Percentiles rank a stretch among this genome's conserved stretches.
Evolutionary conservation across 2,888 invertebrate genomes (phyloP).

Genomic region (Resseliella maxima): DNA sequence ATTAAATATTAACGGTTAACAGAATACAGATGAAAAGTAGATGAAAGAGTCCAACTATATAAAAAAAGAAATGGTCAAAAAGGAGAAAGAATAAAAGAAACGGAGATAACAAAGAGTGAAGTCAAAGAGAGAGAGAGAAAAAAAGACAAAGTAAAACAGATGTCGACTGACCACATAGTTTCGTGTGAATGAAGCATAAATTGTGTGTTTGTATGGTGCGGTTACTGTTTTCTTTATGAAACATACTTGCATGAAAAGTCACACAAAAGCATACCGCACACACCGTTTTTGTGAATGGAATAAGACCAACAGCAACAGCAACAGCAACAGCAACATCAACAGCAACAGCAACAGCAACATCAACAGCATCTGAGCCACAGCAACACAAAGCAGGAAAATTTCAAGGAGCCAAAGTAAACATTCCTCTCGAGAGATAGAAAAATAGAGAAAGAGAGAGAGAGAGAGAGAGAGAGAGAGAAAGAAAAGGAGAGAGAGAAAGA

Average conservation of each 20-base stretch:
- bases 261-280: slow-evolving; percentile 25
- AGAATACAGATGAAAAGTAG: background rate
- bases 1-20: slow-evolving; percentile 11
- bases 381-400: background rate
- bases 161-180: slow-evolving; percentile 29
- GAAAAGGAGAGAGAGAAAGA: too few species aligned
- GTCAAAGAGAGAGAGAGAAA: background rate
- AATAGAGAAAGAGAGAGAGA: too few species aligned
- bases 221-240: background rate
- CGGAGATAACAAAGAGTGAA: too few species aligned
- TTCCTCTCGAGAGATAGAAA: too few species aligned
- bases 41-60: too few species aligned
- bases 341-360: background rate
- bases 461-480: too few species aligned
- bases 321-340: too few species aligned
- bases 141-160: slow-evolving; percentile 22
- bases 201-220: background rate
- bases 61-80: too few species aligned
- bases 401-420: too few species aligned
- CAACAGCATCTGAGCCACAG: background rate
- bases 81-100: too few species aligned
- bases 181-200: slow-evolving; percentile 10
- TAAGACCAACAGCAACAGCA: background rate
- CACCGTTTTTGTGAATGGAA: slow-evolving; percentile 24
- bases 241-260: slow-evolving; percentile 9